These are phyloP conservation scores for Protobothrops mucrosquamatus DNA, from an alignment of 2,113 vertebrate genomes.

Conservation along the genomic window DNA sequence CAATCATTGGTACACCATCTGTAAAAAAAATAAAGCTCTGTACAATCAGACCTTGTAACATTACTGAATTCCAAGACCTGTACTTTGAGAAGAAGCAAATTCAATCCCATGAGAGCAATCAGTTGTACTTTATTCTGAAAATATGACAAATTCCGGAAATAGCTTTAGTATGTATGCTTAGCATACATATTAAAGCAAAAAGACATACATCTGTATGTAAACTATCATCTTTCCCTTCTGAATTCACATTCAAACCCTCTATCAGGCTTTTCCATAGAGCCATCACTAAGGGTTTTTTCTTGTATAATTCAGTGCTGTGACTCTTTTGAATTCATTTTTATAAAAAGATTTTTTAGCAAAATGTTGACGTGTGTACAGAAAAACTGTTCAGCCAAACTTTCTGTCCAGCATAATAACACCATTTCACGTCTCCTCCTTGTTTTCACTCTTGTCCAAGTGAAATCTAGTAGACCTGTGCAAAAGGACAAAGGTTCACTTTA, in stretches of 20 bases:
- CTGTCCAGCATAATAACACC: background rate
- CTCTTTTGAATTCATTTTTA: background rate
- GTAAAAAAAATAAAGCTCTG: conserved; percentile 3
- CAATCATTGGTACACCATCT: conserved; percentile 15
- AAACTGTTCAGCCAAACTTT: background rate
- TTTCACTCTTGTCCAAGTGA: background rate
- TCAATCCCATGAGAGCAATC: background rate
- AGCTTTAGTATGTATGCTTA: background rate
- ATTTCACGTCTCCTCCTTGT: background rate
- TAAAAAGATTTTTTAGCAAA: background rate
- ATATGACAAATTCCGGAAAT: background rate
- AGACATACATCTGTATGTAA: background rate
- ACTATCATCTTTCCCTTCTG: too few relatives aligned
- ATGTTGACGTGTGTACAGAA: background rate
- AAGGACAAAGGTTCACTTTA: background rate
- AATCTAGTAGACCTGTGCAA: background rate
- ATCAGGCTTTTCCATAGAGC: background rate
- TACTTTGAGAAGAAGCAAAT: background rate
- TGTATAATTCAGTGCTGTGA: background rate
- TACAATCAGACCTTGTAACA: conserved; percentile 4
- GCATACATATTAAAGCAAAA: background rate
- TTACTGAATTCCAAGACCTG: background rate
- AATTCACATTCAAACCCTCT: background rate
- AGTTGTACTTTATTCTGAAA: background rate
- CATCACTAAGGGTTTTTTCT: too few relatives aligned